phyloP scores from a whole-genome alignment of 1,140 invertebrate species.

The Solenopsis fugax region DNA sequence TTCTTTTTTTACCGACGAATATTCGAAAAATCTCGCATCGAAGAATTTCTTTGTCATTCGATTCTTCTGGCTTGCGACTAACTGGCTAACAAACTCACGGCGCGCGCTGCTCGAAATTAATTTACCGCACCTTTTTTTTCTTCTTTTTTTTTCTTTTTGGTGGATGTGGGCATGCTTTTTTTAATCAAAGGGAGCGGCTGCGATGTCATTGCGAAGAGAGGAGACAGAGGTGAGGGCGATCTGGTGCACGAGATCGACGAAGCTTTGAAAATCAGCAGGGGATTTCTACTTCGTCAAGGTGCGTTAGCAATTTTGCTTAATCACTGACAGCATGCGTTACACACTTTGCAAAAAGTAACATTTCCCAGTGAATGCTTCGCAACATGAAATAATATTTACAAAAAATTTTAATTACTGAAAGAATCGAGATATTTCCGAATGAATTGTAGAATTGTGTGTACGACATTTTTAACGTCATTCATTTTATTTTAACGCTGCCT shows the following conservation, averaged over 20 bases:
- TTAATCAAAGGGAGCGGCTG: slow-evolving; percentile 77
- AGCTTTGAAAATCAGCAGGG: slow-evolving; percentile 88
- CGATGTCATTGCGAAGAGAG: slow-evolving; percentile 74
- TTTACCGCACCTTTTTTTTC: slow-evolving; percentile 7
- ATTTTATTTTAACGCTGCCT: not conserved
- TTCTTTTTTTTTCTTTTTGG: slow-evolving; percentile 60
- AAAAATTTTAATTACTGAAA: not conserved
- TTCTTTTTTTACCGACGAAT: not conserved
- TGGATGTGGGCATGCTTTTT: slow-evolving; percentile 79
- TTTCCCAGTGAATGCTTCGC: no score
- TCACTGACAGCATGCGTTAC: slow-evolving; percentile 56
- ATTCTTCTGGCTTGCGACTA: not conserved
- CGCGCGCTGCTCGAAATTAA: not conserved
- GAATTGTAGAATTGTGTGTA: not conserved
- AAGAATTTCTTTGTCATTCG: not conserved
- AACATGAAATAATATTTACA: not conserved
- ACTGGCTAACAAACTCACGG: not conserved
- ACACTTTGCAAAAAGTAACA: not conserved
- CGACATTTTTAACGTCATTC: not conserved
- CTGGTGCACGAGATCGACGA: slow-evolving; percentile 90
- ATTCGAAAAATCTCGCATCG: not conserved
- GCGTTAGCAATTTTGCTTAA: slow-evolving; percentile 72
- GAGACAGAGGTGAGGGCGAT: slow-evolving; percentile 82
- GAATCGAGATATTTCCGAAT: not conserved
- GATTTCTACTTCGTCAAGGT: slow-evolving; percentile 89